Conservation (phyloP, 2,113 vertebrate species). For the Paraplagusia blochii region DNA sequence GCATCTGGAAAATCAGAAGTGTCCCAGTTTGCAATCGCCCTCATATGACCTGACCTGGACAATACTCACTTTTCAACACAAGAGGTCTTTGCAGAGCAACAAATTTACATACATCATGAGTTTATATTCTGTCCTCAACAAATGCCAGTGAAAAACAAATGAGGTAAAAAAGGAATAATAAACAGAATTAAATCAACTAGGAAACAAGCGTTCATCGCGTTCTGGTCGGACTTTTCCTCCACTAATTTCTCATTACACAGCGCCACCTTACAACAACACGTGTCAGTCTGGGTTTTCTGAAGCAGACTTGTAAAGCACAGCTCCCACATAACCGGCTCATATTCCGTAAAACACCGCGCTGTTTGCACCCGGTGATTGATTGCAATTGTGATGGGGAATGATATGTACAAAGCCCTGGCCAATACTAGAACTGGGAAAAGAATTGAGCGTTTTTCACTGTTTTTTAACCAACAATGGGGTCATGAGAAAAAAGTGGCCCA, state of each 20-base stretch:
- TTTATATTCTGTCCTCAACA: too few species aligned
- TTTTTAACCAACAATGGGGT: conserved; percentile 38
- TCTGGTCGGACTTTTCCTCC: not conserved
- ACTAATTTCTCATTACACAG: not conserved
- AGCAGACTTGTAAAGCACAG: conserved; percentile 17
- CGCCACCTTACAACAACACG: not conserved
- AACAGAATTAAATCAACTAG: not conserved
- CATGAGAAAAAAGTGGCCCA: conserved; percentile 63
- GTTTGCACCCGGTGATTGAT: conserved; percentile 31
- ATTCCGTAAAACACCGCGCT: conserved; percentile 32
- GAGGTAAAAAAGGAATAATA: not conserved
- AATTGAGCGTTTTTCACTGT: conserved; percentile 4
- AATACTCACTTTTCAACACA: too few species aligned
- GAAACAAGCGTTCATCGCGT: conserved; percentile 6
- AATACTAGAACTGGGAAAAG: conserved; percentile 12
- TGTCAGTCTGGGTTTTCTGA: conserved; percentile 17
- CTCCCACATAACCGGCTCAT: conserved; percentile 26
- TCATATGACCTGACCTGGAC: too few species aligned
- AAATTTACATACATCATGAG: too few species aligned
- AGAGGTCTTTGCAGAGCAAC: too few species aligned
- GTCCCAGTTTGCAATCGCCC: not conserved
- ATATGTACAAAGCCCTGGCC: conserved; percentile 37
- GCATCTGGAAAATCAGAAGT: not conserved
- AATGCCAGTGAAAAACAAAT: too few species aligned
- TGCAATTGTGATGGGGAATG: conserved; percentile 31